These are phyloP conservation scores for Parnassius apollo DNA, from an alignment of 2,888 invertebrate genomes.

Conservation along the genomic window DNA sequence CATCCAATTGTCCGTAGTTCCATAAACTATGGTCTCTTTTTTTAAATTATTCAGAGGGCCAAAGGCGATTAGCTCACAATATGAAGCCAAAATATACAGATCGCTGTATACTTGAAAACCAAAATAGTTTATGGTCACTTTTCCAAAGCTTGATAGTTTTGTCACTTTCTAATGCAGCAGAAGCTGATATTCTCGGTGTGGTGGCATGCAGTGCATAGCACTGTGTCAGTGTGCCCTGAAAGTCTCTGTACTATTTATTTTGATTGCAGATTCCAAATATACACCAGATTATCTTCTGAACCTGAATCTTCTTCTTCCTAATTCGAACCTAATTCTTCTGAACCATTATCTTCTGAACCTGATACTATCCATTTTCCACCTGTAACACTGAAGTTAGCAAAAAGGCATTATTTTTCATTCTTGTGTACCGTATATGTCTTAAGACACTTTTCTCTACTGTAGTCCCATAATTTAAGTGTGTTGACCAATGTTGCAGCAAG, in stretches of 20 bases:
- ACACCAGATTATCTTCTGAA: slow-evolving; percentile 99
- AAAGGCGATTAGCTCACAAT: slow-evolving; percentile 59
- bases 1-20: slow-evolving; percentile 56
- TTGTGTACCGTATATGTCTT: slow-evolving; percentile 99
- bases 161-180: slow-evolving; percentile 98
- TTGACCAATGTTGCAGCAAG: slow-evolving; percentile 98
- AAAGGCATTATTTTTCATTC: slow-evolving; percentile 99
- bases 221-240: slow-evolving; percentile 97
- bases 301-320: too few relatives aligned
- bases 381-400: slow-evolving; percentile 99
- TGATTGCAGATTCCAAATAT: slow-evolving; percentile 99
- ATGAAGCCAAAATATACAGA: slow-evolving; percentile 64
- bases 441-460: slow-evolving; percentile 98
- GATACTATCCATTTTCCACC: slow-evolving; percentile 99
- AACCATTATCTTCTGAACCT: slow-evolving; percentile 99
- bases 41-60: slow-evolving; percentile 69
- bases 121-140: slow-evolving; percentile 85
- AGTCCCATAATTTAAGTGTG: slow-evolving; percentile 99
- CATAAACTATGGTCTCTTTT: slow-evolving; percentile 56
- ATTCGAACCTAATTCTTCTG: too few relatives aligned
- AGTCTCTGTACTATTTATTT: slow-evolving; percentile 99
- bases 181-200: slow-evolving; percentile 99
- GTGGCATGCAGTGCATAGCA: slow-evolving; percentile 98
- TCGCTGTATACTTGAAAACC: slow-evolving; percentile 50
- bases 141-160: slow-evolving; percentile 99